These are phyloP conservation scores for Maccullochella peelii DNA, from an alignment of 2,113 vertebrate genomes.

Conservation along the genomic window DNA sequence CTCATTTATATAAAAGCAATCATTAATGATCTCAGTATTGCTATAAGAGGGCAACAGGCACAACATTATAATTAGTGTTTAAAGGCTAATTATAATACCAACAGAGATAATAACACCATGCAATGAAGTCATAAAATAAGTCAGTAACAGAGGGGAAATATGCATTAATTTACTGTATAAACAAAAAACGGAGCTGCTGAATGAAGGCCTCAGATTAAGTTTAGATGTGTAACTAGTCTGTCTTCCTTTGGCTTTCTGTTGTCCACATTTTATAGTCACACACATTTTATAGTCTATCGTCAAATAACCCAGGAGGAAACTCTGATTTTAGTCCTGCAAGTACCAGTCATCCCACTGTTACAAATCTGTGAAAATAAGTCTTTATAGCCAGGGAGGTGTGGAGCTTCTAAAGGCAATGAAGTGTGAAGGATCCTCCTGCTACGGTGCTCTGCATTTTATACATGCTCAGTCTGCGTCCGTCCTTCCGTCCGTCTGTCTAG, in stretches of 20 bases:
- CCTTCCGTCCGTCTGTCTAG: slow-evolving; percentile 50
- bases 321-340: slow-evolving; percentile 43
- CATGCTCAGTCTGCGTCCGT: slow-evolving; percentile 58
- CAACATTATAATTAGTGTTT: slow-evolving; percentile 24
- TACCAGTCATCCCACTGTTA: slow-evolving; percentile 62
- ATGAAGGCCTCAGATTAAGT: slow-evolving; percentile 47
- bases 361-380: slow-evolving; percentile 68
- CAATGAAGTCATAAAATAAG: slow-evolving; percentile 15
- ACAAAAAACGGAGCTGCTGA: slow-evolving; percentile 27
- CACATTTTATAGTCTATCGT: slow-evolving; percentile 43
- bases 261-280: slow-evolving; percentile 35
- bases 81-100: slow-evolving; percentile 34
- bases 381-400: slow-evolving; percentile 64
- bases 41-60: slow-evolving; percentile 2
- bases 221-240: slow-evolving; percentile 32
- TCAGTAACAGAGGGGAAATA: slow-evolving; percentile 7
- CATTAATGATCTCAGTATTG: slow-evolving; percentile 3
- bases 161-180: slow-evolving; percentile 49
- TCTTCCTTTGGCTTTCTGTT: slow-evolving; percentile 23
- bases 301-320: slow-evolving; percentile 49
- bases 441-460: slow-evolving; percentile 61
- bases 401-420: slow-evolving; percentile 69
- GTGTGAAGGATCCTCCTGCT: slow-evolving; percentile 71
- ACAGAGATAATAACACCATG: slow-evolving; percentile 30
- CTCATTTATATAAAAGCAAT: background rate